Percentiles rank a stretch among this genome's conserved stretches.
Evolutionary conservation across 2,888 invertebrate species (phyloP).

Genomic region (Panzeria rudis): DNA sequence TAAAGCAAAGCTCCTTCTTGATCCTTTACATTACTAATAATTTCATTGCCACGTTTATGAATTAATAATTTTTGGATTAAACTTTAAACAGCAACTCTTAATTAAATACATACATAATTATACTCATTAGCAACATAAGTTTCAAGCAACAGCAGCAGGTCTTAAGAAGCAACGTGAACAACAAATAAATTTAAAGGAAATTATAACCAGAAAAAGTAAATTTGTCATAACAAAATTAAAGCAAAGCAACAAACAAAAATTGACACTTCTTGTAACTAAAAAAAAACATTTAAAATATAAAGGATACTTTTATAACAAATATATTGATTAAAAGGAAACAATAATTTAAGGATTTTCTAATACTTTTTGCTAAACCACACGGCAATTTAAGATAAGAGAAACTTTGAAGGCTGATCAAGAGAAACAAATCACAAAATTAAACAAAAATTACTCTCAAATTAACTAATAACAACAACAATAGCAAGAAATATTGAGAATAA

Average conservation of each 20-base stretch:
- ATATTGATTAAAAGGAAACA: slow-evolving; percentile 34
- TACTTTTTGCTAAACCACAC: slow-evolving; percentile 50
- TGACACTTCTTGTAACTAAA: slow-evolving; percentile 12
- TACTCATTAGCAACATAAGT: slow-evolving; percentile 69
- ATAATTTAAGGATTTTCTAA: slow-evolving; percentile 27
- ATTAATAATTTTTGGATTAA: slow-evolving; percentile 68
- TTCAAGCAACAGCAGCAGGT: slow-evolving; percentile 76
- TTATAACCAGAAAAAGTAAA: slow-evolving; percentile 58
- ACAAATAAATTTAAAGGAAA: slow-evolving; percentile 39
- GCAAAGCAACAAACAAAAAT: slow-evolving; percentile 6
- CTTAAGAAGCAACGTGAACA: slow-evolving; percentile 79
- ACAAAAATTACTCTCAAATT: slow-evolving; percentile 52
- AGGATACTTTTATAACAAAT: slow-evolving; percentile 71
- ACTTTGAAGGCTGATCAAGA: slow-evolving; percentile 70
- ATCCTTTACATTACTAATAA: neutral
- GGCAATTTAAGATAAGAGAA: slow-evolving; percentile 67
- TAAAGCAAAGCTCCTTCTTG: slow-evolving; percentile 5
- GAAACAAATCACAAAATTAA: slow-evolving; percentile 45
- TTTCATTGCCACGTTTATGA: slow-evolving; percentile 6
- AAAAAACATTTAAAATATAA: slow-evolving; percentile 67
- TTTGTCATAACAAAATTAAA: slow-evolving; percentile 25
- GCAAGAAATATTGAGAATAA: slow-evolving; percentile 62
- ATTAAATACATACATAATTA: slow-evolving; percentile 56
- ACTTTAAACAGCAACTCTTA: slow-evolving; percentile 26
- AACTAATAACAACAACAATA: slow-evolving; percentile 26